phyloP scores from a whole-genome alignment of 2,888 invertebrate species.

The Campopleginae sp. region DNA sequence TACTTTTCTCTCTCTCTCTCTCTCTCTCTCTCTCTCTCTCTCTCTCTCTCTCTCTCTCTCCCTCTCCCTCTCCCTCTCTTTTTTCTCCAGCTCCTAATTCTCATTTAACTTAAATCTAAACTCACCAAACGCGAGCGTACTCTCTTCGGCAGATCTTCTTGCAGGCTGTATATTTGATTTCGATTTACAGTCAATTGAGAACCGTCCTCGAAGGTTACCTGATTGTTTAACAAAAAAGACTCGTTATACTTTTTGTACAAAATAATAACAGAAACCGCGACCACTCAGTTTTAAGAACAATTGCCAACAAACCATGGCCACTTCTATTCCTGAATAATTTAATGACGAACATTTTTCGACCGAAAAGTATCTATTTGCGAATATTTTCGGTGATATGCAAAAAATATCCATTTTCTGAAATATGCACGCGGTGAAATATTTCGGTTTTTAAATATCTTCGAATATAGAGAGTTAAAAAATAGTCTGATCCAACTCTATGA shows the following conservation, averaged over 20 bases:
- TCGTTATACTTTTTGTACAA: background rate
- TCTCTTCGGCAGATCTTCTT: constrained; percentile 86
- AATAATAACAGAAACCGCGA: background rate
- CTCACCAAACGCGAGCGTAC: constrained; percentile 85
- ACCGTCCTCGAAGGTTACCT: constrained; percentile 85
- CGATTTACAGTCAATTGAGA: constrained; percentile 84
- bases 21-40: constrained; percentile 22
- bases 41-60: constrained; percentile 25
- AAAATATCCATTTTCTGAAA: too few relatives aligned
- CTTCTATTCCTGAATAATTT: background rate
- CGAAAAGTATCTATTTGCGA: too few relatives aligned
- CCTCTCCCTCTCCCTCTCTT: constrained; percentile 47
- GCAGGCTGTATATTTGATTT: constrained; percentile 85
- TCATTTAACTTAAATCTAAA: constrained; percentile 75
- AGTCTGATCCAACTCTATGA: too few relatives aligned
- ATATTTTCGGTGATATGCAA: too few relatives aligned
- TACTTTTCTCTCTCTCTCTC: constrained; percentile 33
- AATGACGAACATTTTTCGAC: background rate
- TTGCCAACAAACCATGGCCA: background rate
- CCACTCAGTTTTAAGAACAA: background rate
- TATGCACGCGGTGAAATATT: too few relatives aligned
- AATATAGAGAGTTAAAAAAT: too few relatives aligned
- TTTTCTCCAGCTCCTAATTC: constrained; percentile 53
- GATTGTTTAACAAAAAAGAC: constrained; percentile 61
- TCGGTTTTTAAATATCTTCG: too few relatives aligned